Base-by-base conservation (phyloP, 2,797 vertebrate genomes). In the Ctenopoma multispine region DNA sequence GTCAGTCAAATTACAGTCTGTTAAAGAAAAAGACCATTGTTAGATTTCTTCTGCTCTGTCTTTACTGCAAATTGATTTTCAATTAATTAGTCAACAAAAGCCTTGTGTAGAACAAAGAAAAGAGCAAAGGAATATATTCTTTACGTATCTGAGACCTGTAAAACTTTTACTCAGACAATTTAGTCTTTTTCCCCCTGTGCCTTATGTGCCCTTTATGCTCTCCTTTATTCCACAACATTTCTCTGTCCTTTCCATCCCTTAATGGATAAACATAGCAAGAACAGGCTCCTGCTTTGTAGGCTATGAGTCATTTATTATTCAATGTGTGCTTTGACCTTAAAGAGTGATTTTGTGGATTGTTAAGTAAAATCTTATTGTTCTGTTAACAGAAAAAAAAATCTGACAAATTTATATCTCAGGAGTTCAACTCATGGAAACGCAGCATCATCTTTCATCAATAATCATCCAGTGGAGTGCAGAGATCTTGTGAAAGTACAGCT, bases 401-500 rank as follows among this genome's bases (percentile, higher is more conserved):
- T 40, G 53, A 47, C 60, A 76, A 59, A 44, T 51, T 27, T 20
- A 54, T 47, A 65, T 69, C 41, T 54, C 31, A 29, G 9, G 24
- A 41, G 41, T 71, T 77, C 69, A 38, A 53, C 50, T 63, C 18
- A 65, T 17, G 36, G 23, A 69, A 63, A 47, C 24, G 20, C 48
- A 43, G 18, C 5, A 7, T 20, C 63, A 74, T 48, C 57, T 51
- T 66, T 64, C 9, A 44, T 69, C 63, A 77, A 71, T 80, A 34
- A 50, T 50, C 68, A 62, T 66, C 43, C 59, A 57, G 80, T 21
- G 15, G 46, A 63, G 59, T 41, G 59, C 40, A 50, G 64, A 69
- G 70, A 67, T 63, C 56, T 79, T 60, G 69, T 62, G 70, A 57
- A 71, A 62, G 55, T 23, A 23, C 56, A 55, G 63, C 62, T 49